Percentiles rank a stretch among this genome's conserved stretches.
phyloP scores from a whole-genome alignment of 2,888 invertebrate species.

The Epistrophe eligans region DNA sequence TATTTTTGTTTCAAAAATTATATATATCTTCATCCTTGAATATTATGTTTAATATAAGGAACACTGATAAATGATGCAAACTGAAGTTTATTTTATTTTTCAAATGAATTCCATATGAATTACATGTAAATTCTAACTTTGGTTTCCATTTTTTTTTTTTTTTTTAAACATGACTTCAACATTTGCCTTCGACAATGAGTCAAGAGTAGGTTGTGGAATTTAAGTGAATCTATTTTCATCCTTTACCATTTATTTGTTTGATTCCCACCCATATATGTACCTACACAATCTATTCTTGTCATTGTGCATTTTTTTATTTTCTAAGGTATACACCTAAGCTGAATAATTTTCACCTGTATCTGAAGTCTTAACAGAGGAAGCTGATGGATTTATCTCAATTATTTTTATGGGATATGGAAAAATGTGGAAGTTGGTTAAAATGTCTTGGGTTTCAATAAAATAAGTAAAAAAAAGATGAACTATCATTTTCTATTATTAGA shows the following conservation, averaged over 20 bases:
- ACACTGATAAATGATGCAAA: slow-evolving; percentile 26
- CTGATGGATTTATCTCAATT: not conserved
- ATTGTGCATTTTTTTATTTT: not conserved
- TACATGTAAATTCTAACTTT: not conserved
- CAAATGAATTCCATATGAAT: slow-evolving; percentile 12
- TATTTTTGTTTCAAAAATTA: not conserved
- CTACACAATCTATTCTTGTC: slow-evolving; percentile 6
- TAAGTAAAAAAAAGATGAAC: too few relatives aligned
- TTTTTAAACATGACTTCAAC: not conserved
- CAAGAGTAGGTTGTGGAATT: not conserved
- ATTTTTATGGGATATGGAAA: not conserved
- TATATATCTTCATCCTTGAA: not conserved
- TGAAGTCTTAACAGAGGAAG: not conserved
- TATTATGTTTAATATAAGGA: not conserved
- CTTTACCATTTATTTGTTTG: slow-evolving; percentile 2
- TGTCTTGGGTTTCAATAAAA: not conserved
- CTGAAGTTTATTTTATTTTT: slow-evolving; percentile 23
- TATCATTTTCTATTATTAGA: not conserved
- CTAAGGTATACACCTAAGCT: not conserved
- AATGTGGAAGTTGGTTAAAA: not conserved
- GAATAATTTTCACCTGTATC: slow-evolving; percentile 3
- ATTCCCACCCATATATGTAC: slow-evolving; percentile 1
- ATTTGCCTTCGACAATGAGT: not conserved
- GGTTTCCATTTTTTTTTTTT: not conserved
- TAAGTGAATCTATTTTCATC: slow-evolving; percentile 2